Evolutionary conservation across 1,140 invertebrate genomes (phyloP).

Genomic region (Brachionus asplanchnoidis): DNA sequence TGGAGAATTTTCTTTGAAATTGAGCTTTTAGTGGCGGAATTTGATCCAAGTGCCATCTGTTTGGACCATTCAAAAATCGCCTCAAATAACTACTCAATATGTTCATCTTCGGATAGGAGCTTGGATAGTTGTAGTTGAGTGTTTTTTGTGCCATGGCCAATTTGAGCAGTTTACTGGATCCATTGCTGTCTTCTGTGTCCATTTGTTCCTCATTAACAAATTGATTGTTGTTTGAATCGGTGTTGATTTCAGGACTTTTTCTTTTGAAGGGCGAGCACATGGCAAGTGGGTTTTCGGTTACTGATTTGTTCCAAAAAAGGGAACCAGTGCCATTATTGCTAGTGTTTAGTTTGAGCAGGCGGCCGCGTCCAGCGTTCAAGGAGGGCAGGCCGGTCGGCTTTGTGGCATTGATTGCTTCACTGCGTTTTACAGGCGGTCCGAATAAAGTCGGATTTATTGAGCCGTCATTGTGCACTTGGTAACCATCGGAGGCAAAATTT

Average conservation of each 20-base stretch:
- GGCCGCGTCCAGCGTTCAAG: slow-evolving; percentile 5
- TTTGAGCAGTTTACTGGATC: neutral
- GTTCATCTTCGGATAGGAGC: neutral
- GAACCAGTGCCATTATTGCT: neutral
- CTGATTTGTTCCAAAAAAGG: neutral
- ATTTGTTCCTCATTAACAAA: neutral
- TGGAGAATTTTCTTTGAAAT: slow-evolving; percentile 8
- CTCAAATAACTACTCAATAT: neutral
- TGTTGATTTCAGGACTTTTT: neutral
- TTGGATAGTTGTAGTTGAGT: neutral
- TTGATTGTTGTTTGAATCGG: neutral
- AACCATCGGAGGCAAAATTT: neutral
- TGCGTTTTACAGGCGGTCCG: neutral
- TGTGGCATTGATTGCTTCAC: neutral
- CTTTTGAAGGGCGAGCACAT: neutral
- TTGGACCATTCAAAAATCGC: neutral
- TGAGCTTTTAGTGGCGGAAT: slow-evolving; percentile 26
- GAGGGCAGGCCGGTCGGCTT: neutral
- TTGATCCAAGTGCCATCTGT: neutral
- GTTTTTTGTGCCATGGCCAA: neutral
- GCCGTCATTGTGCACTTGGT: neutral
- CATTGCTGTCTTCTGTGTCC: neutral
- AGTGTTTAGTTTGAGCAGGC: neutral
- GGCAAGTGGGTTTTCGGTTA: neutral
- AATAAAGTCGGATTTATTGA: neutral